Percentiles rank a stretch among this genome's conserved stretches.
phyloP scores from a whole-genome alignment of 1,140 invertebrate species.

The Periplaneta americana region DNA sequence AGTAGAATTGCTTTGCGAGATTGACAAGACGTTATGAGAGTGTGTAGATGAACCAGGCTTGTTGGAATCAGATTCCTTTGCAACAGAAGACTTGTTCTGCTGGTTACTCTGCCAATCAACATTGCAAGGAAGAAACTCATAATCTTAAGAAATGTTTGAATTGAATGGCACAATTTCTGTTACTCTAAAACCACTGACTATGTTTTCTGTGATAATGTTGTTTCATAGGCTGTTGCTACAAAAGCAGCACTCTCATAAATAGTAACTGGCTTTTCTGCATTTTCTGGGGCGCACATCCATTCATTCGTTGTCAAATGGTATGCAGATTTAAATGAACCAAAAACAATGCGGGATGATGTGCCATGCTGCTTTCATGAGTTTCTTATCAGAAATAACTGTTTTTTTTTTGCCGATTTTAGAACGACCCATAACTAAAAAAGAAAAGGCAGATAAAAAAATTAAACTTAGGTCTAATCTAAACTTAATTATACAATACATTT shows the following conservation, averaged over 20 bases:
- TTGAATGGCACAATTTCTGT: too few species aligned
- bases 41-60: background rate
- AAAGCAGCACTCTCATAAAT: conserved; percentile 30
- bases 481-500: background rate
- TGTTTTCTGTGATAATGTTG: conserved; percentile 31
- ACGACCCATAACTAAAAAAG: too few species aligned
- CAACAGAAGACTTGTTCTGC: background rate
- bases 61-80: too few species aligned
- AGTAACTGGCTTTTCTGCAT: conserved; percentile 27
- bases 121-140: conserved; percentile 31
- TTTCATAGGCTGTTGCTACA: conserved; percentile 21
- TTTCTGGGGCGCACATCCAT: conserved; percentile 24
- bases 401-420: too few species aligned
- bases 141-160: conserved; percentile 30
- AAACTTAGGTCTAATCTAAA: background rate
- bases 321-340: conserved; percentile 32
- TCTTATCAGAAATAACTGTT: background rate
- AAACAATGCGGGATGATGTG: conserved; percentile 19
- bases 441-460: background rate
- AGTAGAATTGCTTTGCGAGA: background rate
- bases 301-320: conserved; percentile 38
- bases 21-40: background rate
- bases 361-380: background rate
- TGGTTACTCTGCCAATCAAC: conserved; percentile 26
- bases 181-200: too few species aligned